phyloP scores from a whole-genome alignment of 2,888 invertebrate genomes.

The Tachina grossa region DNA sequence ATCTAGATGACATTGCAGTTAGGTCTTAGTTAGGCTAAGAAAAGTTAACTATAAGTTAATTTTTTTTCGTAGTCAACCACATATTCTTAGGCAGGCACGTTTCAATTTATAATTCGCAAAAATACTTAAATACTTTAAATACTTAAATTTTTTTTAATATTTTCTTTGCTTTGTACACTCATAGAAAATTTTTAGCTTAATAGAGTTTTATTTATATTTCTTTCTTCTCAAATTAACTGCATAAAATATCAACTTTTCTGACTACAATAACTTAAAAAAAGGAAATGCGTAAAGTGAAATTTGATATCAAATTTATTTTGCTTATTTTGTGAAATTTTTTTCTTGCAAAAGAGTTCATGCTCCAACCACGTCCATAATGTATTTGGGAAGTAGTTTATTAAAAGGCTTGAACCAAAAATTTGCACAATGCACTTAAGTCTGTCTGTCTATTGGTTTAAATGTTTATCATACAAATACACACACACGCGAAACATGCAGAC shows the following conservation, averaged over 20 bases:
- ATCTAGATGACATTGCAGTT: too few species aligned
- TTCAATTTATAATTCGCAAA: too few species aligned
- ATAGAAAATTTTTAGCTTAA: too few species aligned
- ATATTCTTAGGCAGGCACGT: too few species aligned
- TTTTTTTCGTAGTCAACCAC: too few species aligned
- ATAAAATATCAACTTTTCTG: neutral
- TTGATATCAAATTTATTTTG: conserved; percentile 5
- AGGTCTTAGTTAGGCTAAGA: too few species aligned
- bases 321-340: neutral
- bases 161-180: too few species aligned
- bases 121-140: too few species aligned
- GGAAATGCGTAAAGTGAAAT: conserved; percentile 1
- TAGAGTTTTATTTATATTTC: too few species aligned
- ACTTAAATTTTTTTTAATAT: too few species aligned
- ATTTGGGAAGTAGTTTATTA: conserved; percentile 67
- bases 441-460: conserved; percentile 56
- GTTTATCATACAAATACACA: conserved; percentile 37
- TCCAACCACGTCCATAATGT: conserved; percentile 48
- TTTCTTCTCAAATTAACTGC: neutral
- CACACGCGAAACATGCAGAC: neutral
- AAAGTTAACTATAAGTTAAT: too few species aligned
- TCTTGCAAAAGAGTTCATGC: conserved; percentile 4
- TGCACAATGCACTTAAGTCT: conserved; percentile 70
- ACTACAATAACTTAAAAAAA: neutral
- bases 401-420: conserved; percentile 68